Percentiles rank a stretch among this genome's conserved stretches.
phyloP scores from a whole-genome alignment of 2,797 vertebrate species.

The Rhabdophis nuchalis region DNA sequence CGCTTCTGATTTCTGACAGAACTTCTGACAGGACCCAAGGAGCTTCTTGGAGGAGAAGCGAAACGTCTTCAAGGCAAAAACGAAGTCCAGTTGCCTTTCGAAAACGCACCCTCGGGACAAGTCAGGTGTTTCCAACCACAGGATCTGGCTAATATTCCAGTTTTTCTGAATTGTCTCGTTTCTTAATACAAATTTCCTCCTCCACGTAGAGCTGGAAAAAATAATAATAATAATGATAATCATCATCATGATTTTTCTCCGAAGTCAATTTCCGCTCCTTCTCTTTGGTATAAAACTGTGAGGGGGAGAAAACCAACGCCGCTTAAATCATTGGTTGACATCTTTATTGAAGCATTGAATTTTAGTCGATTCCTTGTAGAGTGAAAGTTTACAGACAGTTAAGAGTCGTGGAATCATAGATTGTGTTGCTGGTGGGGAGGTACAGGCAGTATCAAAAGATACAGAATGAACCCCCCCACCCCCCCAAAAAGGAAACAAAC shows the following conservation, averaged over 20 bases:
- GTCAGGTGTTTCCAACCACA: background rate
- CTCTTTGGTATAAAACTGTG: background rate
- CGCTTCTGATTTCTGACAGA: too few relatives aligned
- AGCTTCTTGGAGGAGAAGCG: too few relatives aligned
- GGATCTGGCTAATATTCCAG: background rate
- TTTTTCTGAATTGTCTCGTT: background rate
- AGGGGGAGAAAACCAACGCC: background rate
- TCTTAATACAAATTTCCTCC: background rate
- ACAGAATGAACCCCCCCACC: constrained; percentile 61
- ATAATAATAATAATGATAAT: background rate
- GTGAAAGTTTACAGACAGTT: constrained; percentile 65
- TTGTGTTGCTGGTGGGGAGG: constrained; percentile 72
- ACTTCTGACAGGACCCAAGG: too few relatives aligned
- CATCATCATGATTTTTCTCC: background rate
- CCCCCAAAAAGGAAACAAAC: constrained; percentile 71
- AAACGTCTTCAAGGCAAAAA: too few relatives aligned
- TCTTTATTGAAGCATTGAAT: constrained; percentile 73
- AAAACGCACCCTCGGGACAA: too few relatives aligned
- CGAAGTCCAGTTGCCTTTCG: too few relatives aligned
- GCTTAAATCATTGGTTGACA: constrained; percentile 57
- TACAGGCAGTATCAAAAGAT: constrained; percentile 71
- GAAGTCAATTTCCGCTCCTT: background rate
- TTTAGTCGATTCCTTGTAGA: constrained; percentile 67
- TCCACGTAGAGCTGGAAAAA: background rate
- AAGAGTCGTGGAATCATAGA: constrained; percentile 67